Percentiles rank a stretch among this genome's conserved stretches.
These are phyloP conservation scores for Chondrilla cf. caribensis DNA, from an alignment of 37 sponge, comb jelly and placozoan genomes.

Conservation along the genomic window DNA sequence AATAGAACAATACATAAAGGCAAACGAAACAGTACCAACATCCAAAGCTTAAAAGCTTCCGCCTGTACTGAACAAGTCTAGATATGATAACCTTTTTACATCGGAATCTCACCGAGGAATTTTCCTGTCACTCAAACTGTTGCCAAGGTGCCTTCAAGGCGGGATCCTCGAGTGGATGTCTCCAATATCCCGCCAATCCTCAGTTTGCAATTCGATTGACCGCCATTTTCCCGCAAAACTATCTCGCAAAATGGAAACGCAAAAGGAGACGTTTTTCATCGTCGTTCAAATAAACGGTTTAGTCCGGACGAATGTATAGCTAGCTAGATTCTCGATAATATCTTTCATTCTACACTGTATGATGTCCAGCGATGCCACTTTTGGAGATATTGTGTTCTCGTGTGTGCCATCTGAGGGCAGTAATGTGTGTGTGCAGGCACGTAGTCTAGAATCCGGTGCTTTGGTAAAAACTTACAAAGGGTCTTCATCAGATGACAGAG, in stretches of 20 bases:
- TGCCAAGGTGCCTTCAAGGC: conserved; percentile 21
- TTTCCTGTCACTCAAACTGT: not conserved
- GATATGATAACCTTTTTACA: too few relatives aligned
- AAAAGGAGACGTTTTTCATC: not conserved
- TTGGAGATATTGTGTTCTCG: conserved; percentile 31
- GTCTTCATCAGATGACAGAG: conserved; percentile 7
- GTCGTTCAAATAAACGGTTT: not conserved
- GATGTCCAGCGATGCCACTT: too few relatives aligned
- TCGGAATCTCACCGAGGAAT: too few relatives aligned
- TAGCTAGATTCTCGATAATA: not conserved
- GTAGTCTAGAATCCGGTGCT: not conserved
- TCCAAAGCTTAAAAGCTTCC: too few relatives aligned
- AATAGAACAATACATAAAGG: too few relatives aligned
- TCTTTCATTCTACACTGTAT: too few relatives aligned
- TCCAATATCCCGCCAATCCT: conserved; percentile 6
- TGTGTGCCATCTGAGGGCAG: conserved; percentile 16
- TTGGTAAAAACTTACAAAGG: conserved; percentile 2
- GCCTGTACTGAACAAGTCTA: too few relatives aligned
- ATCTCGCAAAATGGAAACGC: not conserved
- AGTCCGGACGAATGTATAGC: not conserved
- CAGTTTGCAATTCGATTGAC: not conserved
- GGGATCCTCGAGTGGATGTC: not conserved
- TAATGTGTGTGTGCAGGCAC: conserved; percentile 14
- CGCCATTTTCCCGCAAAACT: conserved; percentile 20
- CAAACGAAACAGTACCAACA: too few relatives aligned